Evolutionary conservation across 2,113 vertebrate species (phyloP), one percentile per base, ranked within the genome.

Genomic region (Rhinichthys klamathensis): DNA sequence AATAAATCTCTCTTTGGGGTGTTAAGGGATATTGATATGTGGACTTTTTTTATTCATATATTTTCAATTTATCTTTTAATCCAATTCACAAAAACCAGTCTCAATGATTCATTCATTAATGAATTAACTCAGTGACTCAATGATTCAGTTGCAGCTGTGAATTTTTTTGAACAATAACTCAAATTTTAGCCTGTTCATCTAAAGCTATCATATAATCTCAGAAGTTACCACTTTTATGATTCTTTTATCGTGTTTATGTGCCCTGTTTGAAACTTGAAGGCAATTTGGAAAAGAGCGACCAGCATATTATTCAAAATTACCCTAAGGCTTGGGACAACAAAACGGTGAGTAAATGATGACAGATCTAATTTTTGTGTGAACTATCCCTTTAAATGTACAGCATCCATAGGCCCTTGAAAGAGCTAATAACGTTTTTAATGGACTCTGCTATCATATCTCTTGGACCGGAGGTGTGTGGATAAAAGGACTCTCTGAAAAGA

Each of bases 341-440:
- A n/a, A 23, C 5, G 2, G 21, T 44, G 41, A 15, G 35, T 25
- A 49, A 72, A 74, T 46, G 2, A 46, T 25, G n/a, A 49, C 41
- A 74, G 27, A 77, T 21, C 16, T 0, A 77, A 56, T 21, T 32
- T 51, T 77, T 56, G 27, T 77, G 27, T 56, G 74, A 51, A 56
- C 18, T 77, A 51, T 35, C 30, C 15, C 8, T 91, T 87, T 83
- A 85, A 90, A 83, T 82, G 69, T 69, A n/a, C 46, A 51, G n/a
- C 63, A 54, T 69, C 60, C 10, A 54, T 21, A 69, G 44, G 4
- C 79, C 44, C 9, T 32, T 69, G 61, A 69, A 82, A 32, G 44
- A 69, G 63, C 63, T 69, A 82, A 69, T 82, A 69, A 69, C 0
- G 6, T 69, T 69, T 80, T 54, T 82, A 30, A 82, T 82, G 18